Evolutionary conservation across 2,797 vertebrate species (phyloP).

Genomic region (Rallus crepitans): DNA sequence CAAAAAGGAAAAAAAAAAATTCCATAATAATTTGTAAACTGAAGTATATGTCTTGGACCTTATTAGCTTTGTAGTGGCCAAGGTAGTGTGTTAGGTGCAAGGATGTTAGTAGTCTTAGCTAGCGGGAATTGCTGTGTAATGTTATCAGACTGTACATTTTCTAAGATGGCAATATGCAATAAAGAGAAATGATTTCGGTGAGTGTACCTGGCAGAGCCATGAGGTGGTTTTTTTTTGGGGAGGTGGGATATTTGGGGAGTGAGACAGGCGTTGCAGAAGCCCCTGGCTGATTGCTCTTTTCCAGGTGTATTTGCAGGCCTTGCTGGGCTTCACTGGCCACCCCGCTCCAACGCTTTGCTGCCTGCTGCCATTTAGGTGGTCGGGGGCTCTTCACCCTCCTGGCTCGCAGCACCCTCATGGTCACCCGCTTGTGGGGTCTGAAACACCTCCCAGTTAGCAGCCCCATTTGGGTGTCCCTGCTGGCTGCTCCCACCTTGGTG

Average conservation of each 20-base stretch:
- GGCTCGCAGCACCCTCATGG: neutral
- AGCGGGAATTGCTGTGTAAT: slow-evolving; percentile 78
- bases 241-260: neutral
- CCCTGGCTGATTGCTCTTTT: accelerated
- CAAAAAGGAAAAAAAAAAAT: slow-evolving; percentile 74
- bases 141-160: slow-evolving; percentile 85
- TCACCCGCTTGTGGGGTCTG: neutral
- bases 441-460: neutral
- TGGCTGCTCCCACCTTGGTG: neutral
- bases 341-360: neutral
- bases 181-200: slow-evolving; percentile 79
- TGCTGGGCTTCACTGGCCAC: neutral
- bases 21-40: slow-evolving; percentile 82
- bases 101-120: slow-evolving; percentile 76
- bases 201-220: slow-evolving; percentile 51
- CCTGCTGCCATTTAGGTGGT: accelerated
- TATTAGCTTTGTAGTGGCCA: slow-evolving; percentile 79
- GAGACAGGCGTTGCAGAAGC: neutral
- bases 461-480: accelerated
- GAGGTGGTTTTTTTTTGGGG: slow-evolving; percentile 13
- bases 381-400: neutral
- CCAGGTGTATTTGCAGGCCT: accelerated
- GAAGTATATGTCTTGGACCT: slow-evolving; percentile 75
- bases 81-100: slow-evolving; percentile 79
- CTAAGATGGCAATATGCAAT: slow-evolving; percentile 83